Conservation (phyloP, 2,888 invertebrate species). For the Camponotus fellah region DNA sequence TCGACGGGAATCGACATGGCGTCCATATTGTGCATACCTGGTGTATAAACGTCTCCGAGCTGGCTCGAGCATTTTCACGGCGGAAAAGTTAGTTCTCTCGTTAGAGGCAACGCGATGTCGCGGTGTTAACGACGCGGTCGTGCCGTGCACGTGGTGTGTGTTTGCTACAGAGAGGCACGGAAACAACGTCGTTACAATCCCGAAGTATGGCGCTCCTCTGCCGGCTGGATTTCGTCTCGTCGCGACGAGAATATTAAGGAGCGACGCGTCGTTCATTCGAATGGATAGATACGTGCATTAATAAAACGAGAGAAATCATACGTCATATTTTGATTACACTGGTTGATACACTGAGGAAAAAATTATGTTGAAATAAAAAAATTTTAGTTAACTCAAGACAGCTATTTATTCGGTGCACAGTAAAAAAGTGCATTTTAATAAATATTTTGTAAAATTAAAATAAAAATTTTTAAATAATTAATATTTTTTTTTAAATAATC, state of each 20-base stretch:
- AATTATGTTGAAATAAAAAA: no score
- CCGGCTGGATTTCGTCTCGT: conserved; percentile 28
- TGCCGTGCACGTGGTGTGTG: conserved; percentile 6
- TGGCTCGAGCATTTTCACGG: conserved; percentile 7
- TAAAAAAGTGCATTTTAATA: no score
- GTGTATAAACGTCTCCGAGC: neutral
- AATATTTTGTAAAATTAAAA: no score
- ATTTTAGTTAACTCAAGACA: no score
- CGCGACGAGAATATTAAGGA: conserved; percentile 39
- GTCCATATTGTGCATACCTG: conserved; percentile 15
- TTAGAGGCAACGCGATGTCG: conserved; percentile 34
- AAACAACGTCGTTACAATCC: conserved; percentile 52
- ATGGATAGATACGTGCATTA: neutral
- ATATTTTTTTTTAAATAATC: no score
- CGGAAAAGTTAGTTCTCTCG: conserved; percentile 54
- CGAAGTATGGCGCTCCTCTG: conserved; percentile 29
- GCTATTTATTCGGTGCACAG: no score
- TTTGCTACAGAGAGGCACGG: conserved; percentile 36
- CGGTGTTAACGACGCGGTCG: conserved; percentile 35
- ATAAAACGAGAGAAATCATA: conserved; percentile 5
- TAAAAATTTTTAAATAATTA: no score
- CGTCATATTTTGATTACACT: no score
- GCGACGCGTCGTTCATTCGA: conserved; percentile 36
- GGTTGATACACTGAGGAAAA: neutral
- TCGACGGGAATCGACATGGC: conserved; percentile 64